These are phyloP conservation scores for Galaxias olidus DNA, from an alignment of 2,797 vertebrate genomes.

Conservation along the genomic window DNA sequence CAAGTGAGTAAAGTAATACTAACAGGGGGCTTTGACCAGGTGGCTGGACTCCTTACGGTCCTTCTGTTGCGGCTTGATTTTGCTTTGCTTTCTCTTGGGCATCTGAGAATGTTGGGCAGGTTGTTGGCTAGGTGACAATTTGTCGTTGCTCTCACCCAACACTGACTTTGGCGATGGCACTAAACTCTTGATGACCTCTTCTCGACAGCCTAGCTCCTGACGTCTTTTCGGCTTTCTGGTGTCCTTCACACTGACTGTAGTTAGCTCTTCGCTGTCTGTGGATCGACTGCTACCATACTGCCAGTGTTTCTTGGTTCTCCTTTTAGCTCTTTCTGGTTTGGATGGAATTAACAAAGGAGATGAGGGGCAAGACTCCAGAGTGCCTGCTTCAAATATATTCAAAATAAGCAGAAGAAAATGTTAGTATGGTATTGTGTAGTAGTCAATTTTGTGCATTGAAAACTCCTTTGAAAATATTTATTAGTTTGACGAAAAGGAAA, in stretches of 20 bases:
- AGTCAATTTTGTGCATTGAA: not conserved
- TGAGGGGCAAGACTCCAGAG: slow-evolving; percentile 62
- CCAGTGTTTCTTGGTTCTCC: slow-evolving; percentile 44
- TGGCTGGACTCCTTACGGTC: slow-evolving; percentile 33
- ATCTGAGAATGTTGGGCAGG: slow-evolving; percentile 6
- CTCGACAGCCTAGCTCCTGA: slow-evolving; percentile 50
- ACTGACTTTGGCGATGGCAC: slow-evolving; percentile 26
- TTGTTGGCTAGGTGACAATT: not conserved
- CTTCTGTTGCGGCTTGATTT: slow-evolving; percentile 13
- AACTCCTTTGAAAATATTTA: slow-evolving; percentile 41
- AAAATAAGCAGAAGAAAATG: not conserved
- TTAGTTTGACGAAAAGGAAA: slow-evolving; percentile 55
- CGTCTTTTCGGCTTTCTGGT: slow-evolving; percentile 55
- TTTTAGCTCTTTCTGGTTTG: slow-evolving; percentile 60
- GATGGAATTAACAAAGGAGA: slow-evolving; percentile 74
- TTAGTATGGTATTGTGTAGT: not conserved
- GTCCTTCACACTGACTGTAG: slow-evolving; percentile 39
- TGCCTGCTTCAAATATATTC: slow-evolving; percentile 45
- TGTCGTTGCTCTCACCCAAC: slow-evolving; percentile 30
- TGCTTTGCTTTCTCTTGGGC: slow-evolving; percentile 18
- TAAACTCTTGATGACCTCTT: slow-evolving; percentile 30
- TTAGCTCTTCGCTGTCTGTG: slow-evolving; percentile 68
- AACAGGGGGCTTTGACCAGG: slow-evolving; percentile 48
- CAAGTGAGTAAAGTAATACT: slow-evolving; percentile 36
- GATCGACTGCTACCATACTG: slow-evolving; percentile 53